Conservation (phyloP, 1,140 invertebrate genomes). For the Formica selysi region DNA sequence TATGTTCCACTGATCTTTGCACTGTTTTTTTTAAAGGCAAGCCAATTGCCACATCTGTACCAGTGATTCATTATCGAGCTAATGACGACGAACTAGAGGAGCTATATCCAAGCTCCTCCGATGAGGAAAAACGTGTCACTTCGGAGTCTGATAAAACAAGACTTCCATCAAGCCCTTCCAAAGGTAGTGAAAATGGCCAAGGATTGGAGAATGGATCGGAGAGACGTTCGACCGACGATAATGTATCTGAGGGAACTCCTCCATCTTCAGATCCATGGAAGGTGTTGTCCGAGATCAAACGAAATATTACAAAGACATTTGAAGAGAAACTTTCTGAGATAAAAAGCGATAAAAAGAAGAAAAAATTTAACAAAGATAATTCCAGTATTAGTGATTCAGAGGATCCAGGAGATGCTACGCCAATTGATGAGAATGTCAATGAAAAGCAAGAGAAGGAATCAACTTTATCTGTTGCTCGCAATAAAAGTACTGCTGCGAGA, state of each 20-base stretch:
- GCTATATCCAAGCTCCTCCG: slow-evolving; percentile 87
- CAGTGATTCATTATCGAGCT: slow-evolving; percentile 90
- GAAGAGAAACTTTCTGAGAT: slow-evolving; percentile 89
- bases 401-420: slow-evolving; percentile 84
- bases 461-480: background rate
- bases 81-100: slow-evolving; percentile 91
- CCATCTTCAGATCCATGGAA: slow-evolving; percentile 87
- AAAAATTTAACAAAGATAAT: slow-evolving; percentile 84
- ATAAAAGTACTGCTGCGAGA: slow-evolving; percentile 72
- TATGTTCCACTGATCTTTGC: background rate
- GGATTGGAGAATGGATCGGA: slow-evolving; percentile 78
- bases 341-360: slow-evolving; percentile 84
- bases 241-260: slow-evolving; percentile 84
- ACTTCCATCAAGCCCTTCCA: slow-evolving; percentile 73
- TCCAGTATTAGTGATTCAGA: slow-evolving; percentile 88
- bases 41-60: slow-evolving; percentile 89
- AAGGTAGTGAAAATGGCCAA: slow-evolving; percentile 73
- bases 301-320: slow-evolving; percentile 89
- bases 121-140: slow-evolving; percentile 88
- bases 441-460: slow-evolving; percentile 78
- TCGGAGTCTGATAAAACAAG: slow-evolving; percentile 85
- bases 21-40: slow-evolving; percentile 86
- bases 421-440: slow-evolving; percentile 76
- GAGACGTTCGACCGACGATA: slow-evolving; percentile 84
- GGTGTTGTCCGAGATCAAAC: slow-evolving; percentile 87